Base-by-base conservation (phyloP, 1,140 invertebrate species). In the Heliconius hermathena region DNA sequence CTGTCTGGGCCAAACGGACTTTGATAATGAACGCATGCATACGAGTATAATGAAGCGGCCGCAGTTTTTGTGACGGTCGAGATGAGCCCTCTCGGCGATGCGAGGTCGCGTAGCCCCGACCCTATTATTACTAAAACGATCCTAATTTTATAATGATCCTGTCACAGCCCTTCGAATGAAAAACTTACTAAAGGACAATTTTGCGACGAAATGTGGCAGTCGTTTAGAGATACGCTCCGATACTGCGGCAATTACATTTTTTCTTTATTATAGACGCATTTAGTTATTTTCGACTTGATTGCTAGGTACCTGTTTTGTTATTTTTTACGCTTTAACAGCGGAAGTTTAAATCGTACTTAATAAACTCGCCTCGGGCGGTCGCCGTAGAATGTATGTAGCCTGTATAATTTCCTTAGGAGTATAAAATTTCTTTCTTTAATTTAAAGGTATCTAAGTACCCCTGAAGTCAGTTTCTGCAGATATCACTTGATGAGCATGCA, bases 111-210 rank as follows among this genome's bases (percentile, higher is more conserved):
- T 81, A 87, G 2, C 87, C 79, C 83, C 86, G 86, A 80, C 91
- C 91, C 93, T 93, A 91, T 94, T 87, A 93, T 94, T 94, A 93
- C 88, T 83, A 86, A 92, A 94, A 90, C 90, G 91, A 88, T 93
- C 90, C 93, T 94, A 94, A 94, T 94, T 93, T 92, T 93, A 94
- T 94, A 94, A 94, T 92, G 92, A 87, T 88, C 88, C 90, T 93
- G 93, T 94, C 91, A 91, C 91, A 92, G 89, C 84, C 89, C 88
- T 90, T 89, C 82, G 73, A 85, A 87, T 86, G 85, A 89, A 91
- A 90, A 88, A 88, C 83, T 90, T 89, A 86, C 84, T 85, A 89
- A 91, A 88, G 90, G 93, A 93, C 92, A 93, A 93, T 93, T 93
- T 93, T 86, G 82, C 88, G 85, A 89, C 84, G 85, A 87, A 90